Percentiles rank a stretch among this genome's conserved stretches.
phyloP scores from a whole-genome alignment of 2,888 invertebrate genomes.

The Abrostola triplasia region DNA sequence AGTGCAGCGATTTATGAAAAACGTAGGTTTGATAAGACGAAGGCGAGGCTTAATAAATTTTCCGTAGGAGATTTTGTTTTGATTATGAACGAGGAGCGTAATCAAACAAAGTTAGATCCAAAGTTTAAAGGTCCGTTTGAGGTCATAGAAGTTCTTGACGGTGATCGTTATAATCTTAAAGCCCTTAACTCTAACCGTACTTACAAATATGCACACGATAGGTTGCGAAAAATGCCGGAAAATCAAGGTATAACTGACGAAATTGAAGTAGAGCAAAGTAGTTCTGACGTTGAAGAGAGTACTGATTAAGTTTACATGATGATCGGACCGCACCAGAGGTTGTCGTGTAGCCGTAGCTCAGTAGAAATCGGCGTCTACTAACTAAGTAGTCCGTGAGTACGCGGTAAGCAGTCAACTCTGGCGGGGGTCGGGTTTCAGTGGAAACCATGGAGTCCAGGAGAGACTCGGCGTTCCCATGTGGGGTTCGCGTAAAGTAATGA shows the following conservation, averaged over 20 bases:
- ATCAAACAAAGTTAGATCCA: constrained; percentile 14
- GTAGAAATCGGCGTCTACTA: too few species aligned
- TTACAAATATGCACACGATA: constrained; percentile 19
- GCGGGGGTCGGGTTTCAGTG: too few species aligned
- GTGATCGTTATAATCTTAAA: constrained; percentile 9
- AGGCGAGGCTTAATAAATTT: neutral
- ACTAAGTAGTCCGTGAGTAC: too few species aligned
- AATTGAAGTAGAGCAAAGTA: neutral
- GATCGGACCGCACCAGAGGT: neutral
- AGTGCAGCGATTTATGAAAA: constrained; percentile 1
- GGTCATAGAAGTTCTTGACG: constrained; percentile 3
- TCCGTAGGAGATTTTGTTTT: constrained; percentile 11
- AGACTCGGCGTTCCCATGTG: too few species aligned
- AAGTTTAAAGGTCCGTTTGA: constrained; percentile 16
- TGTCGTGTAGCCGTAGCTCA: too few species aligned
- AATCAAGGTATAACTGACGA: neutral
- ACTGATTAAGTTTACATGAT: neutral
- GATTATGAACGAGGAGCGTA: constrained; percentile 9
- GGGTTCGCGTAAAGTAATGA: too few species aligned
- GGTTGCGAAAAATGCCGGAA: constrained; percentile 5
- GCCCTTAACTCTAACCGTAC: constrained; percentile 6
- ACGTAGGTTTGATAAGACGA: constrained; percentile 6
- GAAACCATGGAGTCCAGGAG: too few species aligned
- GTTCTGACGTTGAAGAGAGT: neutral
- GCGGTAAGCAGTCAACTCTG: too few species aligned